phyloP scores from a whole-genome alignment of 2,113 vertebrate species.

The Hippocampus mohnikei region DNA sequence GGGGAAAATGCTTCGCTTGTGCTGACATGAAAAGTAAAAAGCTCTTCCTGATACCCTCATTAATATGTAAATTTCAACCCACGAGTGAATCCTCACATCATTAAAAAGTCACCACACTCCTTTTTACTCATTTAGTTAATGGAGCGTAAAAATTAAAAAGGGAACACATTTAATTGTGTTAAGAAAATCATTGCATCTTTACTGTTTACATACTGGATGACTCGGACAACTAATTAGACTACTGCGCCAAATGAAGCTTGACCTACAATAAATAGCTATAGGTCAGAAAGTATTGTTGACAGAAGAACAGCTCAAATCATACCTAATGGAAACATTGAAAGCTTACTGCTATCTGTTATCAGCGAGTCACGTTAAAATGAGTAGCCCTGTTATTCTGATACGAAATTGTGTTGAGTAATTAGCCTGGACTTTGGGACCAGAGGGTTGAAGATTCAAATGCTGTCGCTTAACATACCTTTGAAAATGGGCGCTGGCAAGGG shows the following conservation, averaged over 20 bases:
- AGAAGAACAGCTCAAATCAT: not conserved
- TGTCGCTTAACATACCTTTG: not conserved
- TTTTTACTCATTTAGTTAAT: conserved; percentile 71
- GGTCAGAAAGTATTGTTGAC: not conserved
- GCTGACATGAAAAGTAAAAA: conserved; percentile 53
- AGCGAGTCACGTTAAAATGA: not conserved
- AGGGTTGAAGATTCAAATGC: not conserved
- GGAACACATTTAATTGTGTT: conserved; percentile 51
- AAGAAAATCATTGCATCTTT: conserved; percentile 12
- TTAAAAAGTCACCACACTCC: conserved; percentile 72
- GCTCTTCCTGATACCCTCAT: conserved; percentile 56
- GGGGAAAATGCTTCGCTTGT: conserved; percentile 14
- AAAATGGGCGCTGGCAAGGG: no score
- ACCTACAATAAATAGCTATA: not conserved
- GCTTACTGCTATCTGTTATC: not conserved
- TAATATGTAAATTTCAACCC: conserved; percentile 72
- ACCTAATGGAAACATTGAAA: not conserved
- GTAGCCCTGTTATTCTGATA: not conserved
- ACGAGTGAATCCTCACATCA: conserved; percentile 67
- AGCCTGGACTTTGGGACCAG: not conserved
- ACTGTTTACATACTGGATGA: conserved; percentile 11
- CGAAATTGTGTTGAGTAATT: not conserved
- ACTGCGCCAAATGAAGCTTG: not conserved
- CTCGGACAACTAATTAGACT: not conserved
- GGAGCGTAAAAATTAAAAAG: conserved; percentile 70